Conservation (phyloP, 1,140 invertebrate species). For the Parasteatoda tepidariorum region DNA sequence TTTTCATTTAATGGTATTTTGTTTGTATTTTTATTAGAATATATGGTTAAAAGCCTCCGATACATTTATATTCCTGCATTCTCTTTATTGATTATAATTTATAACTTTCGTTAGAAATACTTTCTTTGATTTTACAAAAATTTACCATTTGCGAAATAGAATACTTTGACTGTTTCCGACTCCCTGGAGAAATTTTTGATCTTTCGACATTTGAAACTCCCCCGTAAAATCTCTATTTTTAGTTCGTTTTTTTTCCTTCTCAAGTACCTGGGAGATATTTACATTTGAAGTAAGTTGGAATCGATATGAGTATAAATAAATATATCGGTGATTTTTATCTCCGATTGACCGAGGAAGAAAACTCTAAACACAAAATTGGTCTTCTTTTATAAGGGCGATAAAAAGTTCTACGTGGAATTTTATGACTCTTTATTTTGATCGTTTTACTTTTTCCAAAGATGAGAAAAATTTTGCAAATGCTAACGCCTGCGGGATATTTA, state of each 20-base stretch:
- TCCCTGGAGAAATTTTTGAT: no score
- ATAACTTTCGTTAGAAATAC: no score
- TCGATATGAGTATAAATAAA: slow-evolving; percentile 18
- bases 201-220: no score
- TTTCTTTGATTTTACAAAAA: no score
- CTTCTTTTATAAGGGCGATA: slow-evolving; percentile 9
- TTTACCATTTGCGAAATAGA: no score
- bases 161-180: no score
- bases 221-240: background rate
- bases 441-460: background rate
- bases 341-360: background rate
- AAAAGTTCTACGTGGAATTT: slow-evolving; percentile 11
- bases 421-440: slow-evolving; percentile 5
- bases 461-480: background rate
- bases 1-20: no score
- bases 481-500: background rate
- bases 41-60: no score
- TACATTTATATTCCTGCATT: no score
- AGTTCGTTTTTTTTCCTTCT: background rate
- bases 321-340: slow-evolving; percentile 28
- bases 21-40: no score
- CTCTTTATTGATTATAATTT: no score
- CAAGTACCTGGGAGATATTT: background rate
- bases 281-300: background rate
- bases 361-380: slow-evolving; percentile 18